Percentiles rank a stretch among this genome's conserved stretches.
Conservation (phyloP, 2,797 vertebrate species). For the Thaleichthys pacificus region DNA sequence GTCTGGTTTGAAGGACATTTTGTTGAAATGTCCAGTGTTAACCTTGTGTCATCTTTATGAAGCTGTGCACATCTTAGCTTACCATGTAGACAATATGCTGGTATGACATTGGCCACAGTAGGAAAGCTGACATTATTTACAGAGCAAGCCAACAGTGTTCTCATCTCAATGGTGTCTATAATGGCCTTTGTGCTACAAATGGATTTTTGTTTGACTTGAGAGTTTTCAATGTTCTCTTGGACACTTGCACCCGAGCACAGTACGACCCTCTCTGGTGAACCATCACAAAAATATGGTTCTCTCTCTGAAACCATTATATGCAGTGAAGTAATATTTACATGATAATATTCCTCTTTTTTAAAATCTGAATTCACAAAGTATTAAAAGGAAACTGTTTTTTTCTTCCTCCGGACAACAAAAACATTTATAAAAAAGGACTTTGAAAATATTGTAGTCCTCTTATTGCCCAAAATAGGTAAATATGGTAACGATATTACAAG, state of each 20-base stretch:
- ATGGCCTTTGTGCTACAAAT: conserved; percentile 65
- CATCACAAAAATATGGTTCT: conserved; percentile 88
- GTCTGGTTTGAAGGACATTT: conserved; percentile 48
- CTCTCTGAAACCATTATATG: conserved; percentile 82
- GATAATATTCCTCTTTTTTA: conserved; percentile 68
- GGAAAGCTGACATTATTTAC: conserved; percentile 73
- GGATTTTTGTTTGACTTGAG: conserved; percentile 50
- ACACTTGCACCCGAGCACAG: conserved; percentile 58
- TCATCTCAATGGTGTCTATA: conserved; percentile 67
- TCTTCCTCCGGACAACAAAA: conserved; percentile 80
- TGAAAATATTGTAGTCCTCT: conserved; percentile 83
- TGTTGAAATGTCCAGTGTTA: conserved; percentile 47
- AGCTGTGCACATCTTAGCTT: conserved; percentile 77
- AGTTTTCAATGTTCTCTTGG: conserved; percentile 41
- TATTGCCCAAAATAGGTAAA: conserved; percentile 93
- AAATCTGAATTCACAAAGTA: conserved; percentile 76
- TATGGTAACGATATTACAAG: conserved; percentile 80
- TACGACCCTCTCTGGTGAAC: conserved; percentile 77
- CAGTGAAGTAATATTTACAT: conserved; percentile 88
- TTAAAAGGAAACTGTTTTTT: conserved; percentile 73
- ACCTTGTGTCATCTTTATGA: conserved; percentile 46
- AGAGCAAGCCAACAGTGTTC: conserved; percentile 71
- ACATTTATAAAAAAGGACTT: conserved; percentile 88
- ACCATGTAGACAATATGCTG: conserved; percentile 75
- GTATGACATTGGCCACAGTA: conserved; percentile 72